These are phyloP conservation scores for Pimephales promelas DNA, from an alignment of 2,113 vertebrate species.

Conservation along the genomic window DNA sequence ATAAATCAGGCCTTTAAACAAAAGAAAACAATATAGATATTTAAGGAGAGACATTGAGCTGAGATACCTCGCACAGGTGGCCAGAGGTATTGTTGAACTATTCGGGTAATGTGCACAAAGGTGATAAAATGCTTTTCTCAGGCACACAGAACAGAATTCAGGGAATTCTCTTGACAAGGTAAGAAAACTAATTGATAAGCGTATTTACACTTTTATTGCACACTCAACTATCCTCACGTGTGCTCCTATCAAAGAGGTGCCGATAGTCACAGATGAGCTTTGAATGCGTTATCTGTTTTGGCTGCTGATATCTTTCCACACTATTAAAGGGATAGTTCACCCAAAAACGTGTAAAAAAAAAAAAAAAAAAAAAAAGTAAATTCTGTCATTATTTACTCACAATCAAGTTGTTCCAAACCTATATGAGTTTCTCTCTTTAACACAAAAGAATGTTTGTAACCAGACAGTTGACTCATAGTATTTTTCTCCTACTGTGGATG, in stretches of 20 bases:
- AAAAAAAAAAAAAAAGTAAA: no score
- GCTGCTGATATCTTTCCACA: not conserved
- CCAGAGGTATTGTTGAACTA: not conserved
- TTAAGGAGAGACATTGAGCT: constrained; percentile 1
- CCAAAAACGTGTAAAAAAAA: no score
- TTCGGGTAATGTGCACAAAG: not conserved
- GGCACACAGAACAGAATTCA: not conserved
- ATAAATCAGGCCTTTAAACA: constrained; percentile 10
- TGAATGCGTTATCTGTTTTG: constrained; percentile 38
- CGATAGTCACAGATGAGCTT: constrained; percentile 18
- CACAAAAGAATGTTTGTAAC: no score
- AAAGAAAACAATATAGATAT: not conserved
- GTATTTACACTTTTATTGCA: constrained; percentile 8
- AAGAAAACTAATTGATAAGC: constrained; percentile 20
- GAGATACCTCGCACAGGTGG: not conserved
- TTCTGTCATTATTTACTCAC: no score
- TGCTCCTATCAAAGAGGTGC: constrained; percentile 28
- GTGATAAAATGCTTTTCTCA: not conserved
- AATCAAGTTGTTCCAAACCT: no score
- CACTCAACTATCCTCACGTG: constrained; percentile 17
- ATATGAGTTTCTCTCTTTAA: no score
- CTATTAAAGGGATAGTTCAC: no score
- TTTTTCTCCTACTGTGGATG: no score
- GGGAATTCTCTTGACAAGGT: constrained; percentile 13
- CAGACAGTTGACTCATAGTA: no score